phyloP scores from a whole-genome alignment of 1,140 invertebrate genomes.

The Lepidurus couesii region DNA sequence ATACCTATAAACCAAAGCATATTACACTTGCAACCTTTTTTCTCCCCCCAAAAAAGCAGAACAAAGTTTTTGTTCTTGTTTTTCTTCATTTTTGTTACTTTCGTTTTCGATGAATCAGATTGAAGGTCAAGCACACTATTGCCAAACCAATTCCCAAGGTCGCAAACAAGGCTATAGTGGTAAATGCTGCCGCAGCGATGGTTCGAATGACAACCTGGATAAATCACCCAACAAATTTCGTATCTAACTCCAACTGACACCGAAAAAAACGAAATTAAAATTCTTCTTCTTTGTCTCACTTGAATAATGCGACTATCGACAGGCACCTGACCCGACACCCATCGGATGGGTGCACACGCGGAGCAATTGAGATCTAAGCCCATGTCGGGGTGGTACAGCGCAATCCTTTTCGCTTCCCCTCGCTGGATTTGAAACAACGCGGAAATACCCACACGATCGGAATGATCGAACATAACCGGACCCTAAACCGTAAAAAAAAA shows the following conservation, averaged over 20 bases:
- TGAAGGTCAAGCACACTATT: conserved; percentile 72
- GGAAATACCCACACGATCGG: conserved; percentile 74
- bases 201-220: conserved; percentile 54
- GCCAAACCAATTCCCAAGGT: conserved; percentile 69
- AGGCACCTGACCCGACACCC: conserved; percentile 69
- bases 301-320: conserved; percentile 56
- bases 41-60: background rate
- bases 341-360: conserved; percentile 60
- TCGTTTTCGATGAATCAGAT: conserved; percentile 75
- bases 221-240: background rate
- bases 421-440: conserved; percentile 80
- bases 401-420: conserved; percentile 60
- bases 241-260: background rate
- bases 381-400: conserved; percentile 64
- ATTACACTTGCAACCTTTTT: background rate
- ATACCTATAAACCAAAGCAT: conserved; percentile 49
- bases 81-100: conserved; percentile 53
- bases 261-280: background rate
- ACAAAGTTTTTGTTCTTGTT: background rate
- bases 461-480: conserved; percentile 75
- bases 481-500: conserved; percentile 55
- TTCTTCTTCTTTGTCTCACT: background rate
- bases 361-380: conserved; percentile 63
- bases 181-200: conserved; percentile 67
- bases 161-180: conserved; percentile 61